A percentile compares a stretch with the other conserved stretches of the same genome.
Conservation (phyloP, 2,113 vertebrate species). For the Phalacrocorax brasilianus region DNA sequence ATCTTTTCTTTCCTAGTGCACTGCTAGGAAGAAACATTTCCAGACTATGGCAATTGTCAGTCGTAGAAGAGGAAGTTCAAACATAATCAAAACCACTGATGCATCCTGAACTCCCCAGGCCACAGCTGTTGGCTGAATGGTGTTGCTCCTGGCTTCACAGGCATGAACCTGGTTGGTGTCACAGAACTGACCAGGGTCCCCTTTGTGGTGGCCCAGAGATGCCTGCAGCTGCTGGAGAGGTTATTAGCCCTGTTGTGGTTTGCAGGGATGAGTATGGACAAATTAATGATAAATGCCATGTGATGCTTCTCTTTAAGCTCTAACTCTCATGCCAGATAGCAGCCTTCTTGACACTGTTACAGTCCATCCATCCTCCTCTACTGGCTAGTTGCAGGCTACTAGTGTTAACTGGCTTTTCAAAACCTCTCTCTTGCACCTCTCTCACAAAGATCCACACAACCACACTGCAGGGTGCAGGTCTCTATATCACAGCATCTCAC, state of each 20-base stretch:
- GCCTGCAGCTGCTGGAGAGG: not conserved
- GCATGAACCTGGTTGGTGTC: slow-evolving; percentile 16
- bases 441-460: not conserved
- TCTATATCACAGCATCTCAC: not conserved
- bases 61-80: slow-evolving; percentile 63
- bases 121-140: slow-evolving; percentile 27
- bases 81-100: slow-evolving; percentile 67
- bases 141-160: not conserved
- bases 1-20: slow-evolving; percentile 20
- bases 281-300: not conserved
- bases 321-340: not conserved
- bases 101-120: not conserved
- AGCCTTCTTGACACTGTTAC: not conserved
- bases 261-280: not conserved
- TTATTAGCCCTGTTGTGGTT: not conserved
- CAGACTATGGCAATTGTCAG: slow-evolving; percentile 57
- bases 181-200: not conserved
- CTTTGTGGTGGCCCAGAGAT: not conserved
- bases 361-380: not conserved
- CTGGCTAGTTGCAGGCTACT: not conserved
- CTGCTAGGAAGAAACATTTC: slow-evolving; percentile 46
- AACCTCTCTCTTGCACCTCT: not conserved
- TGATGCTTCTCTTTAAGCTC: not conserved
- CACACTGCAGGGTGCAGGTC: not conserved
- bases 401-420: not conserved